phyloP scores from a whole-genome alignment of 2,888 invertebrate genomes.

The Eudasyphora cyanicolor region DNA sequence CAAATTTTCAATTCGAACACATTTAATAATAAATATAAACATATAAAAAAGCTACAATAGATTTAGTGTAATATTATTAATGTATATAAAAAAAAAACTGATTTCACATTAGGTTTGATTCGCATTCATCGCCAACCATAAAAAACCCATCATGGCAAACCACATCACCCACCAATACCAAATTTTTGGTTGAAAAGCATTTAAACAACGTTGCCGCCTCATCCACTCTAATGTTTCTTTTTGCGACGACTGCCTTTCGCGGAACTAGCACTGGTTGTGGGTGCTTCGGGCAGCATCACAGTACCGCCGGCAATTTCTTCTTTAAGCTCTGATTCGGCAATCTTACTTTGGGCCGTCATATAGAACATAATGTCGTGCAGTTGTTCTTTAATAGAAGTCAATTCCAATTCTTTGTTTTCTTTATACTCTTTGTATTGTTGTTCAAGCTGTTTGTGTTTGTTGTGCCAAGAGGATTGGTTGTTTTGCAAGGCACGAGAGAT shows the following conservation, averaged over 20 bases:
- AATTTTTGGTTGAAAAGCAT: not conserved
- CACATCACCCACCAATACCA: constrained; percentile 7
- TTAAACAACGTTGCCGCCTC: not conserved
- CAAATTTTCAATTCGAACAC: constrained; percentile 39
- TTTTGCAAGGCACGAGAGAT: constrained; percentile 88
- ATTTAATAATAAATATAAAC: constrained; percentile 57
- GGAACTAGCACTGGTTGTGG: constrained; percentile 61
- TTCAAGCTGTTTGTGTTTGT: constrained; percentile 83
- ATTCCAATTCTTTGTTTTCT: constrained; percentile 85
- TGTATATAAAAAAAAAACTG: constrained; percentile 29
- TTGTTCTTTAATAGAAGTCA: constrained; percentile 94
- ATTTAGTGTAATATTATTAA: constrained; percentile 27
- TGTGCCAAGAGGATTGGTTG: constrained; percentile 88
- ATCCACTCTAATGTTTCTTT: constrained; percentile 72
- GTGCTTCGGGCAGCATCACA: constrained; percentile 75
- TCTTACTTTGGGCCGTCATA: constrained; percentile 89
- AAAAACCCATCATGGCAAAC: not conserved
- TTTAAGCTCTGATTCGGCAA: constrained; percentile 77
- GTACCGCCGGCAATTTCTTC: constrained; percentile 77
- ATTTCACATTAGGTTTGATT: not conserved
- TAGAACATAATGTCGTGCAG: constrained; percentile 98
- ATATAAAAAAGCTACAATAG: constrained; percentile 51
- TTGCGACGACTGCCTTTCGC: constrained; percentile 73
- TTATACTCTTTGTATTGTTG: constrained; percentile 81
- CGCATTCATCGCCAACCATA: not conserved